Evolutionary conservation across 2,888 invertebrate genomes (phyloP).

Genomic region (Chymomyza procnemis): DNA sequence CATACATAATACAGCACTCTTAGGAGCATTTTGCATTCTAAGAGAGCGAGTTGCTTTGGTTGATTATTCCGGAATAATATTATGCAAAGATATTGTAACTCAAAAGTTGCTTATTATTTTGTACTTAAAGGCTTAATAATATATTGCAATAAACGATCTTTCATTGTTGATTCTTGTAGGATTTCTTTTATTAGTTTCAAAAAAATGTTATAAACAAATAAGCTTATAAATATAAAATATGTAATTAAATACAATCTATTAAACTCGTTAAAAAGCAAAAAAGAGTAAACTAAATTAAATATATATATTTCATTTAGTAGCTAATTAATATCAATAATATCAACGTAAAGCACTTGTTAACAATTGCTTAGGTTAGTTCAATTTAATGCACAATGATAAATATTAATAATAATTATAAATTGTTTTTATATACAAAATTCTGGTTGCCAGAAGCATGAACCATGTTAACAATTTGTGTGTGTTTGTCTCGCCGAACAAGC

Average conservation of each 20-base stretch:
- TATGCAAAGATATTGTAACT: no score
- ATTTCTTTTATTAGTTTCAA: neutral
- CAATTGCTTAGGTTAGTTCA: constrained; percentile 61
- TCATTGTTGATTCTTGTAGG: neutral
- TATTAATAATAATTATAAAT: constrained; percentile 23
- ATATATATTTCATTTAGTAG: neutral
- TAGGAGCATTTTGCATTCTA: no score
- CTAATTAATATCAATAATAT: neutral
- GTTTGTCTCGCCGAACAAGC: constrained; percentile 17
- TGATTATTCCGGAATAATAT: no score
- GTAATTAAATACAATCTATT: neutral
- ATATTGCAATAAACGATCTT: no score
- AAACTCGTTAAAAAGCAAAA: neutral
- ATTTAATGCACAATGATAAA: constrained; percentile 23
- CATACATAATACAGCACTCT: no score
- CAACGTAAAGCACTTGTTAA: constrained; percentile 60
- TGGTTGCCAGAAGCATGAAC: constrained; percentile 12
- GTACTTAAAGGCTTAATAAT: no score
- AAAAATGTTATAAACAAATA: neutral
- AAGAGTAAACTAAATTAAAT: neutral
- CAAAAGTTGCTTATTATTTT: no score
- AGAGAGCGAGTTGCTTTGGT: no score
- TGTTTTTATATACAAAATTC: constrained; percentile 54
- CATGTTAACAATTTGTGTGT: constrained; percentile 54
- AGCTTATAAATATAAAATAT: neutral